These are phyloP conservation scores for Stegodyphus mimosarum DNA, from an alignment of 1,140 invertebrate genomes.

Conservation along the genomic window DNA sequence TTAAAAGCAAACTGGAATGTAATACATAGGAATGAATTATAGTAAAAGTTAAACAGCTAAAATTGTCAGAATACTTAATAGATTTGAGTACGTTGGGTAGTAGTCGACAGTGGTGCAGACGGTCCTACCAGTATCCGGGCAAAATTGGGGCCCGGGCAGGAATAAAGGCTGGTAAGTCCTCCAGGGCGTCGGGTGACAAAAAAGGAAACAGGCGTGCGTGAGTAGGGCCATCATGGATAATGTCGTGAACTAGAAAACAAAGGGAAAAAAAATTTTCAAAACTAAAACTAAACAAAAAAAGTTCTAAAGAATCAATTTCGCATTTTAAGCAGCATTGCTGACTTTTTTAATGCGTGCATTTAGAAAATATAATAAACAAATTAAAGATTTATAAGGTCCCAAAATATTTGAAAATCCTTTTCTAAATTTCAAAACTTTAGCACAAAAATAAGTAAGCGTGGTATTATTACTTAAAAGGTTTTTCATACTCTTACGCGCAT, in stretches of 20 bases:
- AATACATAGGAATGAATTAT: not conserved
- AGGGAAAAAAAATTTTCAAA: no score
- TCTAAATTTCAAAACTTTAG: no score
- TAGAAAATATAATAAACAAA: no score
- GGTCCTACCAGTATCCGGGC: conserved; percentile 62
- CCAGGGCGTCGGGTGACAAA: conserved; percentile 36
- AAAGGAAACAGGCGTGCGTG: conserved; percentile 11
- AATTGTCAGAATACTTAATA: conserved; percentile 20
- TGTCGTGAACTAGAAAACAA: conserved; percentile 19
- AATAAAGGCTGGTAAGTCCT: conserved; percentile 39
- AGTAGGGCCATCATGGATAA: conserved; percentile 19
- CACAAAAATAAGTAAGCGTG: no score
- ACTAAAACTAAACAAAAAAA: no score
- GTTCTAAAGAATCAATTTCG: not conserved
- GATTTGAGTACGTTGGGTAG: conserved; percentile 58
- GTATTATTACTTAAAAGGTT: no score
- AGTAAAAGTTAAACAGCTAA: not conserved
- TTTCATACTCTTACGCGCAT: no score
- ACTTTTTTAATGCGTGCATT: no score
- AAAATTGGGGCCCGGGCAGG: conserved; percentile 55
- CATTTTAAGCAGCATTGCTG: no score
- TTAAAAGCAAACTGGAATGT: no score
- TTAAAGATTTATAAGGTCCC: no score
- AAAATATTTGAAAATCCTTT: no score
- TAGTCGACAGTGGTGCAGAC: conserved; percentile 59